Percentiles rank a stretch among this genome's conserved stretches.
phyloP scores from a whole-genome alignment of 2,888 invertebrate genomes.

The Argyresthia albistria region DNA sequence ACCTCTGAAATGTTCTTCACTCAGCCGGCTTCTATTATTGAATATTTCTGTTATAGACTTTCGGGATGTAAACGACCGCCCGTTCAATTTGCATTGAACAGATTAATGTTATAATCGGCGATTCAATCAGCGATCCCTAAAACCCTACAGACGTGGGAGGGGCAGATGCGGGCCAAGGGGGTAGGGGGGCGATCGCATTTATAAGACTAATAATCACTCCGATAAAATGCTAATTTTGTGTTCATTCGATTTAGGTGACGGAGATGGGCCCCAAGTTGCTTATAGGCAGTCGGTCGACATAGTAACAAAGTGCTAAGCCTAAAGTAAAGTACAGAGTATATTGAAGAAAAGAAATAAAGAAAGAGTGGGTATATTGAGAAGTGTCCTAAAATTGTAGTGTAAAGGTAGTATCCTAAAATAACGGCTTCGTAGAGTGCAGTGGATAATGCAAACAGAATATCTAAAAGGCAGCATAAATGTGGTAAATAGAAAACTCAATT shows the following conservation, averaged over 20 bases:
- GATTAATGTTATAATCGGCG: conserved; percentile 70
- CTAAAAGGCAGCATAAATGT: too few relatives aligned
- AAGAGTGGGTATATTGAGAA: too few relatives aligned
- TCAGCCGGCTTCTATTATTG: background rate
- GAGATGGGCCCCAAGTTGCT: background rate
- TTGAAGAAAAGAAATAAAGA: too few relatives aligned
- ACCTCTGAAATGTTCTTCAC: background rate
- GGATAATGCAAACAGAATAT: too few relatives aligned
- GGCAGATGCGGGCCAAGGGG: conserved; percentile 12
- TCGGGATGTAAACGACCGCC: conserved; percentile 47
- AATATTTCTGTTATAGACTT: background rate
- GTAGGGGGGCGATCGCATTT: conserved; percentile 24
- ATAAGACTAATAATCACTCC: conserved; percentile 60
- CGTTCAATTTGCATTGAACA: conserved; percentile 70
- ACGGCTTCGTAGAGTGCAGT: too few relatives aligned
- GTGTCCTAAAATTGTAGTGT: too few relatives aligned
- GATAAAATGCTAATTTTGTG: conserved; percentile 72
- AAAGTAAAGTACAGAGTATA: too few relatives aligned
- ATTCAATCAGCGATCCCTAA: conserved; percentile 65
- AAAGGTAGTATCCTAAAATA: too few relatives aligned
- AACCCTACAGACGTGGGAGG: conserved; percentile 32
- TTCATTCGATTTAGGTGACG: conserved; percentile 60
- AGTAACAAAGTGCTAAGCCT: too few relatives aligned
- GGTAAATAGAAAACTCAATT: too few relatives aligned
- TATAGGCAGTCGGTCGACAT: background rate